Percentiles rank a stretch among this genome's conserved stretches.
These are phyloP conservation scores for Grantiella picta DNA, from an alignment of 2,113 vertebrate genomes.

Conservation along the genomic window DNA sequence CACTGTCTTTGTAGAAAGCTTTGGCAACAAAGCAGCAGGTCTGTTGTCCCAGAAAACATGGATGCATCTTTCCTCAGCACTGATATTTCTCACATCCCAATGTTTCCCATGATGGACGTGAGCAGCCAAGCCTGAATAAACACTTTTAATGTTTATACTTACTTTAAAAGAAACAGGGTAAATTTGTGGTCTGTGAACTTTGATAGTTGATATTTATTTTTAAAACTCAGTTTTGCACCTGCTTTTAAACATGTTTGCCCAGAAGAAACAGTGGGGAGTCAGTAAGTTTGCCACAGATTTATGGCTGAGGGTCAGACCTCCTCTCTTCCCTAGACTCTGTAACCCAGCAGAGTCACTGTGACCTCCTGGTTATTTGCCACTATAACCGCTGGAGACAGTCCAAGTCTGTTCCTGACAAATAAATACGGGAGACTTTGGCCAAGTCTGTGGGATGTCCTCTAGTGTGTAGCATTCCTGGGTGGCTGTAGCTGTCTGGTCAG, in stretches of 20 bases:
- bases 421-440: background rate
- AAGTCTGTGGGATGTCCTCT: background rate
- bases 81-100: background rate
- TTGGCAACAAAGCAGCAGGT: background rate
- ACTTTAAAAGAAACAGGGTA: background rate
- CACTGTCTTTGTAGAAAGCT: background rate
- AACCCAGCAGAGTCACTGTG: background rate
- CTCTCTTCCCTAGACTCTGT: background rate
- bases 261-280: background rate
- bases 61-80: background rate
- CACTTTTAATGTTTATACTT: background rate
- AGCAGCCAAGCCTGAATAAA: background rate
- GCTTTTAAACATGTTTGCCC: background rate
- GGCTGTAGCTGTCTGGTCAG: background rate
- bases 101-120: background rate
- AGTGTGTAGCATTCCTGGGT: background rate
- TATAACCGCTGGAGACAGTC: background rate
- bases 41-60: background rate
- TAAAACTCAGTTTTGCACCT: background rate
- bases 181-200: background rate
- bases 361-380: background rate
- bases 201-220: background rate
- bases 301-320: background rate
- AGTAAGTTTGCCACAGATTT: background rate
- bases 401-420: background rate